These are phyloP conservation scores for Procambarus clarkii DNA, from an alignment of 1,140 invertebrate species.

Conservation along the genomic window DNA sequence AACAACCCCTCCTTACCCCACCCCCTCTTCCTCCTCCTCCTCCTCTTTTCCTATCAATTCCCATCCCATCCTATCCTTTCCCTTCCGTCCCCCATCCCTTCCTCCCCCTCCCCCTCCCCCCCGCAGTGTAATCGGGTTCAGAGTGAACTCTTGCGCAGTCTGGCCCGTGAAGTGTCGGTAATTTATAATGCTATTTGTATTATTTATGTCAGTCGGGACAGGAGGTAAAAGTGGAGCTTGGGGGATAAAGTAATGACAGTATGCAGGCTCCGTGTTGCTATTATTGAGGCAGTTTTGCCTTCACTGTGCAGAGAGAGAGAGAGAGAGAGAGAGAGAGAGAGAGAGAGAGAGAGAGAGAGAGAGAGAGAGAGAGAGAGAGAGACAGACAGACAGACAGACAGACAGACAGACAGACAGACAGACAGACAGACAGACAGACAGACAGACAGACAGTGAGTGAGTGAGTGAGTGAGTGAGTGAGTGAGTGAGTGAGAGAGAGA, in stretches of 20 bases:
- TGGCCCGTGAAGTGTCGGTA: conserved; percentile 58
- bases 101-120: background rate
- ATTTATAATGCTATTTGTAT: conserved; percentile 70
- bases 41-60: background rate
- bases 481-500: conserved; percentile 33
- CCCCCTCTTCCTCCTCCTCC: conserved; percentile 5
- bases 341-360: background rate
- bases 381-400: background rate
- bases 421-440: conserved; percentile 31
- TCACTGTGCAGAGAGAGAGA: background rate
- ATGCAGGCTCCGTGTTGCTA: conserved; percentile 52
- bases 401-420: conserved; percentile 16
- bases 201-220: conserved; percentile 56
- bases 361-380: conserved; percentile 18
- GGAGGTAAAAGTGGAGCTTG: conserved; percentile 59
- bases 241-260: conserved; percentile 60
- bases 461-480: conserved; percentile 26
- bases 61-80: conserved; percentile 1
- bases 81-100: background rate
- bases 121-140: conserved; percentile 20
- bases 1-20: background rate
- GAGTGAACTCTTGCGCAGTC: conserved; percentile 53
- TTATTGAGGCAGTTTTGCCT: conserved; percentile 43
- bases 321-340: conserved; percentile 30
- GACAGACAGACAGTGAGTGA: conserved; percentile 28